phyloP scores from a whole-genome alignment of 2,113 vertebrate species.

The Setophaga kirtlandii region DNA sequence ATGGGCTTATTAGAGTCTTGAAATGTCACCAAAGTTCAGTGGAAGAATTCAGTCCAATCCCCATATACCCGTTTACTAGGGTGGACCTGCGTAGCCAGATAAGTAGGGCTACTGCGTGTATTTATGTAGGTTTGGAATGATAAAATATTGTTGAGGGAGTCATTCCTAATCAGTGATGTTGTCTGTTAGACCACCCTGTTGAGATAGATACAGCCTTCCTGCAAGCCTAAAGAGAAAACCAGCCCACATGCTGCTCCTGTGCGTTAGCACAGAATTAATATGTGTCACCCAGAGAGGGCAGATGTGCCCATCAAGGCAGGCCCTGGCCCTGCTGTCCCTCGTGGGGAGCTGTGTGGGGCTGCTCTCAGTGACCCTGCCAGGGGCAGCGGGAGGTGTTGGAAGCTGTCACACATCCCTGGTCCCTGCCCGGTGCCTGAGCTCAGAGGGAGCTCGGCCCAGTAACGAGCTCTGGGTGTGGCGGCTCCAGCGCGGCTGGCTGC shows the following conservation, averaged over 20 bases:
- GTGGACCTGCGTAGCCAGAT: neutral
- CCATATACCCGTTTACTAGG: neutral
- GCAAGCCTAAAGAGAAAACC: neutral
- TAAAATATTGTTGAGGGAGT: neutral
- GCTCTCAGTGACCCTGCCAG: rapidly evolving
- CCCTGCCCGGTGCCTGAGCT: neutral
- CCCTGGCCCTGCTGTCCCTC: rapidly evolving
- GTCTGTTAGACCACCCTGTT: neutral
- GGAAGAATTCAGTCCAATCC: neutral
- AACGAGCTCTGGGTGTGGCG: neutral
- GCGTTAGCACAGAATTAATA: neutral
- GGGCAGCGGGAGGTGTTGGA: neutral
- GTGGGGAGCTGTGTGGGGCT: rapidly evolving
- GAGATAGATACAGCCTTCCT: neutral
- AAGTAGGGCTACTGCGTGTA: neutral
- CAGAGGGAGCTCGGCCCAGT: neutral
- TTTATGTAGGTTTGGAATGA: neutral
- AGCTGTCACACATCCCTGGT: rapidly evolving
- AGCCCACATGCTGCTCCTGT: neutral
- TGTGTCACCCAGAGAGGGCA: neutral
- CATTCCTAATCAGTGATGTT: neutral
- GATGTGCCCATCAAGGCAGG: rapidly evolving
- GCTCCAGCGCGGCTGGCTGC: neutral
- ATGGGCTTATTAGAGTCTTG: neutral
- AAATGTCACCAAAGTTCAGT: neutral